These are phyloP conservation scores for Diadumene lineata DNA, from an alignment of 92 coral and sea anemone genomes.

Conservation along the genomic window DNA sequence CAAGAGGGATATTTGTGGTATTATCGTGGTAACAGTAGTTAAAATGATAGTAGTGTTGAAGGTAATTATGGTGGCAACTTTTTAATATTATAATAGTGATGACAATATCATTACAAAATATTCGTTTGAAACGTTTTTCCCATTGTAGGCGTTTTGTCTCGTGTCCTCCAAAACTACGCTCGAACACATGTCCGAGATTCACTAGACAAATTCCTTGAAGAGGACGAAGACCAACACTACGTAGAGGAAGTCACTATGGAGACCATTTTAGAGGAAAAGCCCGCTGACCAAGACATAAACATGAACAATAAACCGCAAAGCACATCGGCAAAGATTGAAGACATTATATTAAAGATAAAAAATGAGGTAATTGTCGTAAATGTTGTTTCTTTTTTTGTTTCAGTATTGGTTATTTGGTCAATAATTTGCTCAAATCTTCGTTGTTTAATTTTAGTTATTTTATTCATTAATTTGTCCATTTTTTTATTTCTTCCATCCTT, in stretches of 20 bases:
- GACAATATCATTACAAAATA: too few species aligned
- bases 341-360: slow-evolving; percentile 48
- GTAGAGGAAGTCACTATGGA: slow-evolving; percentile 32
- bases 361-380: slow-evolving; percentile 39
- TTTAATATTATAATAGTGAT: neutral
- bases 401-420: too few species aligned
- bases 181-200: slow-evolving; percentile 44
- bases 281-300: neutral
- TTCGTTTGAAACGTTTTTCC: too few species aligned
- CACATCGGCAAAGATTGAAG: slow-evolving; percentile 34
- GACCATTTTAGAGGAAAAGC: slow-evolving; percentile 3
- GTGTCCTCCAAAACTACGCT: slow-evolving; percentile 73
- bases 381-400: neutral
- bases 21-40: too few species aligned
- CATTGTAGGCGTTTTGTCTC: slow-evolving; percentile 51
- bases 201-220: slow-evolving; percentile 60
- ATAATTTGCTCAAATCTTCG: too few species aligned
- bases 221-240: slow-evolving; percentile 39
- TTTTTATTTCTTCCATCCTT: too few species aligned
- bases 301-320: neutral
- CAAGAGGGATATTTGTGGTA: too few species aligned
- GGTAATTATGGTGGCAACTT: neutral
- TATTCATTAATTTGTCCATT: too few species aligned
- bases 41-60: neutral
- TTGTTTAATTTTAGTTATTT: too few species aligned